These are phyloP conservation scores for Schizothorax lantsangensis DNA, from an alignment of 2,797 vertebrate species.

Conservation along the genomic window DNA sequence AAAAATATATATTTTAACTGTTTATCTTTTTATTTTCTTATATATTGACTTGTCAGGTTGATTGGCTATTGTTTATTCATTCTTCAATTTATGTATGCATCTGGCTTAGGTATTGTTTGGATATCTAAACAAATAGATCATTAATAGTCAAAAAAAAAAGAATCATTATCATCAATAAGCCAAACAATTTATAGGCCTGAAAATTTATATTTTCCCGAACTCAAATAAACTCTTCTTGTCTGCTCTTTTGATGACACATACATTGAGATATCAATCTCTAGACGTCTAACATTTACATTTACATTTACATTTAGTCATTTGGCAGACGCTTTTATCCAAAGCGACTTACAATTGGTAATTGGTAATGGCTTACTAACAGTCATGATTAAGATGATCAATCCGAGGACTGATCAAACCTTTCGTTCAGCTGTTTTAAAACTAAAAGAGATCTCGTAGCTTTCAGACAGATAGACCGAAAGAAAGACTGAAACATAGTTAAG, in stretches of 20 bases:
- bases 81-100: not conserved
- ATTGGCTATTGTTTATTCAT: not conserved
- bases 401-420: not conserved
- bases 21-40: not conserved
- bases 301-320: too few species aligned
- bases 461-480: not conserved
- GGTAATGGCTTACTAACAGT: too few species aligned
- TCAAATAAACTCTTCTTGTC: not conserved
- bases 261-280: not conserved
- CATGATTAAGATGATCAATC: not conserved
- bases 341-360: too few species aligned
- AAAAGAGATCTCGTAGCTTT: not conserved
- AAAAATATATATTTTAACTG: not conserved
- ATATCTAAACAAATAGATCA: not conserved
- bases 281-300: not conserved
- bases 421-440: not conserved
- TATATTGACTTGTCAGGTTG: not conserved
- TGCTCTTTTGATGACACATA: not conserved
- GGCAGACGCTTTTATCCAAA: too few species aligned
- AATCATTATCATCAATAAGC: not conserved
- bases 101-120: not conserved
- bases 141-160: not conserved
- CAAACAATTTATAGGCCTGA: too few species aligned
- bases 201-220: too few species aligned
- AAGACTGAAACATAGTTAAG: slow-evolving; percentile 17